These are phyloP conservation scores for Saccopteryx leptura DNA, from an alignment of 2,113 vertebrate species.

Conservation along the genomic window DNA sequence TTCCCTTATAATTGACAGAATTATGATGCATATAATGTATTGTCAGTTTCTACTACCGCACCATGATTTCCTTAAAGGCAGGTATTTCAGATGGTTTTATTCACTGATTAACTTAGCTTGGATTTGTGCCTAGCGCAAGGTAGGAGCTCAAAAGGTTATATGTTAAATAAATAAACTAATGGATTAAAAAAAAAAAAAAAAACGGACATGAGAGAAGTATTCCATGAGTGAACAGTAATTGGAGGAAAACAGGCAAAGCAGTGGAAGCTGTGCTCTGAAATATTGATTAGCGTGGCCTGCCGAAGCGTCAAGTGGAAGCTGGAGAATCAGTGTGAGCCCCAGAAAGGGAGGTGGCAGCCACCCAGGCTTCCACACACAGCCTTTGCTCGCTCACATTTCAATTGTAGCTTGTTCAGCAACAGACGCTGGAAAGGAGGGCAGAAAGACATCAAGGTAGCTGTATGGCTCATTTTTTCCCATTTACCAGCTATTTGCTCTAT, in stretches of 20 bases:
- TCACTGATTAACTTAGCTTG: background rate
- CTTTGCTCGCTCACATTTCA: background rate
- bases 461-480: constrained; percentile 67
- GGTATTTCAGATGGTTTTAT: background rate
- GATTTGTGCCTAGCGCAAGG: background rate
- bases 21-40: background rate
- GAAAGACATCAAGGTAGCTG: constrained; percentile 71
- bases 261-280: background rate
- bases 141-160: background rate
- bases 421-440: constrained; percentile 60
- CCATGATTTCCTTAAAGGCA: background rate
- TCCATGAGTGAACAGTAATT: background rate
- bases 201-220: background rate
- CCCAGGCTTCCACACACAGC: background rate
- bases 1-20: background rate
- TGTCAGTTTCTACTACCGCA: background rate
- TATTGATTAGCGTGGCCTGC: background rate
- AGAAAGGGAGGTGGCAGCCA: background rate
- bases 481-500: constrained; percentile 84
- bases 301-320: background rate
- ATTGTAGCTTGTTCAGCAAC: constrained; percentile 71
- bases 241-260: background rate
- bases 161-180: constrained; percentile 43
- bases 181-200: background rate
- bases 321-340: background rate